Base-by-base conservation (phyloP, 2,113 vertebrate genomes). In the Chitala chitala region DNA sequence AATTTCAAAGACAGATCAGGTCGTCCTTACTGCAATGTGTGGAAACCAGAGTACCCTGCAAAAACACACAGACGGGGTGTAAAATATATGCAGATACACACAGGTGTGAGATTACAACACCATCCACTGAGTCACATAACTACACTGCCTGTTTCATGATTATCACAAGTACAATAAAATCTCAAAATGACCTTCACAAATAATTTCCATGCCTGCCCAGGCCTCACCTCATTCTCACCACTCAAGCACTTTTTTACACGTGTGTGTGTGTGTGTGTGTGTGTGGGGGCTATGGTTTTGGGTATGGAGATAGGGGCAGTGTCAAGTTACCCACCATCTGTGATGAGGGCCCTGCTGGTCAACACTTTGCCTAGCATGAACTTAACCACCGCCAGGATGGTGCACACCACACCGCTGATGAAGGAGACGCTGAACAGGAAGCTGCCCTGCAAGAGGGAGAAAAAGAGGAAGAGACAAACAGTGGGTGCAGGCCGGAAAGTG, bases 311-410 rank as follows among this genome's bases (percentile, higher is more conserved):
- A 24, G 64, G 64, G 26, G 26, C 12, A 42, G 42, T 22, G 9
- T 29, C 7, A 24, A 12, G 48, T 29, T 72, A 89, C 91, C 84
- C 89, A 99, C 97, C 95, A 20, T 99, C 97, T 0, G 96, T 99
- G 84, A 98, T 94, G 79, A 99, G 92, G 0, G 96, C 96, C 83
- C 95, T 92, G 87, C 97, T 99, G 48, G 97, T 98, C 75, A 99
- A 91, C 77, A 98, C 90, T 83, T 91, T 94, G 50, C 96, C 97
- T 89, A 99, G 87, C 93, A 96, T 92, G 82, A 98, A 98, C 87
- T 99, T 99, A 87, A 91, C 82, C 77, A 94, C 92, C 17, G 96
- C 94, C 86, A 99, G 89, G 80, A 90, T 80, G 71, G 91, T 88
- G 84, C 97, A 99, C 9, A 93, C 83, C 83, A 98, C 87, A 76